Evolutionary conservation across 1,140 invertebrate species (phyloP), one percentile per base, ranked within the genome.

Genomic region (Psix sp.): DNA sequence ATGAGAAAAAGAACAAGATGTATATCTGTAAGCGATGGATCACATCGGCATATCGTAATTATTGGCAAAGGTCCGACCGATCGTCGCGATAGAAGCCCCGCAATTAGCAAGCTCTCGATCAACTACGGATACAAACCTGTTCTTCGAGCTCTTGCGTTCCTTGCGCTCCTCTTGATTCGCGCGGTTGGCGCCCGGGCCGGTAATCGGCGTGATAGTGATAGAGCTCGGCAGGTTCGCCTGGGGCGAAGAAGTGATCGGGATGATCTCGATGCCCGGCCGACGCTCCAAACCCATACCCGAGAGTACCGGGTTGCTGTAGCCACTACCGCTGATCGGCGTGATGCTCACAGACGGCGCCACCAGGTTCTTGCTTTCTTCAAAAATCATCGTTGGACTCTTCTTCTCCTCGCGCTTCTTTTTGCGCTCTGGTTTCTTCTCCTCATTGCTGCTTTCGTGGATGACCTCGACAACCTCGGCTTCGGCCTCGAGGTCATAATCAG

Each of bases 191-290:
- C 89, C 90, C 65, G 90, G 88, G 1, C 79, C 82, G 0, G 90
- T 88, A 9, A 94, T 93, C 3, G 94, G 94, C 0, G 94, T 95
- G 31, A 96, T 95, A 0, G 94, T 95, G 13, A 95, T 94, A 1
- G 93, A 94, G 81, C 91, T 93, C 5, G 93, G 91, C 18, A 94
- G 80, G 20, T 89, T 88, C 1, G 92, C 87, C 9, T 90, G 89
- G 0, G 90, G 85, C 1, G 89, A 84, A 0, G 91, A 89, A 0
- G 90, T 87, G 42, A 94, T 92, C 0, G 93, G 93, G 77, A 95
- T 94, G 15, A 94, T 94, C 83, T 94, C 93, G 52, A 94, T 94
- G 0, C 93, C 93, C 0, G 93, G 92, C 21, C 93, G 85, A 39
- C 91, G 87, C 63, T 93, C 92, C 20, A 93, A 82, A 14, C 88